These are phyloP conservation scores for Plecturocebus donacophilus DNA, from an alignment of 2,113 vertebrate species.

Conservation along the genomic window DNA sequence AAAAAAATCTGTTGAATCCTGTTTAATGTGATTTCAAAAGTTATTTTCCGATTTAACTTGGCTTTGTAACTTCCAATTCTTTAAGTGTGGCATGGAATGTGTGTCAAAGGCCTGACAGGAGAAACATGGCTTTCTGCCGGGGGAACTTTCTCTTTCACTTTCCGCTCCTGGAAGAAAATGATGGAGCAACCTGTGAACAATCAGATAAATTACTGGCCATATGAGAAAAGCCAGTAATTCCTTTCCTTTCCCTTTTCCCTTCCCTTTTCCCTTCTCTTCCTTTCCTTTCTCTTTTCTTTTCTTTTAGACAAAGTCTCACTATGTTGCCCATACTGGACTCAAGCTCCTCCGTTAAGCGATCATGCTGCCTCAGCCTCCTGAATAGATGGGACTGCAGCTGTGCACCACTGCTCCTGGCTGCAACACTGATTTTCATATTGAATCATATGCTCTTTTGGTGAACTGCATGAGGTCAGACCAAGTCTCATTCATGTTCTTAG, in stretches of 20 bases:
- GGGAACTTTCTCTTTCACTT: slow-evolving; percentile 10
- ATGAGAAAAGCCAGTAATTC: not conserved
- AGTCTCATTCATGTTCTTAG: rapidly evolving
- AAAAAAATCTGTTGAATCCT: slow-evolving; percentile 10
- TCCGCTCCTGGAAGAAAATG: slow-evolving; percentile 26
- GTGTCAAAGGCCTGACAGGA: slow-evolving; percentile 37
- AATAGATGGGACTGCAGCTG: not conserved
- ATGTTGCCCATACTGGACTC: not conserved
- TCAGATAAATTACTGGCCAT: not conserved
- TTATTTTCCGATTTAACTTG: slow-evolving; percentile 32
- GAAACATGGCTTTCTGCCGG: slow-evolving; percentile 14
- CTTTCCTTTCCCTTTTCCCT: no score
- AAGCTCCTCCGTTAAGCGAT: not conserved
- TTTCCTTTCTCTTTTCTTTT: not conserved
- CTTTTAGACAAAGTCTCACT: not conserved
- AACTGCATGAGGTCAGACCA: not conserved
- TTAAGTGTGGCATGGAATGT: slow-evolving; percentile 14
- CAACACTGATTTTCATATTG: not conserved
- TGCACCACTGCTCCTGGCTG: not conserved
- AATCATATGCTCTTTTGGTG: not conserved
- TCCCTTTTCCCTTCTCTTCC: no score
- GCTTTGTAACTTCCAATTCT: slow-evolving; percentile 4
- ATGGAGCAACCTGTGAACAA: slow-evolving; percentile 12
- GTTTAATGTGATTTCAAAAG: slow-evolving; percentile 45
- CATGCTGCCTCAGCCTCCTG: not conserved